Base-by-base conservation (phyloP, 2,797 vertebrate genomes). In the Typhlichthys subterraneus region DNA sequence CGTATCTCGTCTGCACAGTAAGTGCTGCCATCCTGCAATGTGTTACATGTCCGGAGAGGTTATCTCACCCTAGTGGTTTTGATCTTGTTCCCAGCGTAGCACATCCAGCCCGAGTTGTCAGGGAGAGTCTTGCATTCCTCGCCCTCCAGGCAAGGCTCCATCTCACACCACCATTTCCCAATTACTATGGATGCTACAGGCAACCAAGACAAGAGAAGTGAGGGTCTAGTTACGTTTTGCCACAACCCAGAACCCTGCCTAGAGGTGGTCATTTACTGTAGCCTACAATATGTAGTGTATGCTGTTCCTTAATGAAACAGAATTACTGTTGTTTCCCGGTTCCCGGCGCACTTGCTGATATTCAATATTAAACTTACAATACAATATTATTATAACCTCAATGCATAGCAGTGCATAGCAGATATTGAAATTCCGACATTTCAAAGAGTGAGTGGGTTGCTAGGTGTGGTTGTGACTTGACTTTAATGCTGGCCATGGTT, bases 81-180 rank as follows among this genome's bases (percentile, higher is more conserved):
- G 92, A 99, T 97, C 93, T 99, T 99, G 94, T 99, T 99, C 89
- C 96, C 98, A 42, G 97, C 97, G 0, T 97, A 97, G 74, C 98
- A 99, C 97, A 99, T 99, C 98, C 98, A 99, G 85, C 98, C 98
- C 1, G 98, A 99, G 90, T 99, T 99, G 86, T 99, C 98, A 72
- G 98, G 98, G 62, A 99, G 93, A 0, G 98, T 99, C 92, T 99
- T 99, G 91, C 98, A 99, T 84, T 99, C 98, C 78, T 99, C 98
- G 81, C 96, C 98, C 88, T 99, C 98, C 90, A 99, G 93, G 90
- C 98, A 99, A 68, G 98, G 98, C 85, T 99, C 97, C 98, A 99
- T 99, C 93, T 99, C 98, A 87, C 98, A 99, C 98, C 98, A 99
- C 98, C 98, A 99, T 82, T 96, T 99, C 75, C 97, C 97, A 87